These are phyloP conservation scores for Helarctos malayanus DNA, from an alignment of 2,797 vertebrate genomes.

Conservation along the genomic window DNA sequence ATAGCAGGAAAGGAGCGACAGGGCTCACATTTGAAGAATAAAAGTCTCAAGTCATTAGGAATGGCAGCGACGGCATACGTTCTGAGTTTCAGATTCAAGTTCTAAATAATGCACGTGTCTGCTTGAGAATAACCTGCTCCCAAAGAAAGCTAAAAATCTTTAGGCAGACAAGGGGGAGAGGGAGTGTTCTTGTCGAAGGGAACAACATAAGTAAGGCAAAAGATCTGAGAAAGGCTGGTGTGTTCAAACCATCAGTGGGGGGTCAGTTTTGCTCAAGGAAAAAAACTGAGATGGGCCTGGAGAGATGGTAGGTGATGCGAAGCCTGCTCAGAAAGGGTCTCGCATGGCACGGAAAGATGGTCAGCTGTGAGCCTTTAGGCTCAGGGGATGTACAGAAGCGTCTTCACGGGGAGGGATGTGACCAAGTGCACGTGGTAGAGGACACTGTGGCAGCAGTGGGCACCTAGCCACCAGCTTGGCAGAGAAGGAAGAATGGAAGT, in stretches of 20 bases:
- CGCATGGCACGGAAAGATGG: not conserved
- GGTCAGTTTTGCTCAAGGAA: conserved; percentile 7
- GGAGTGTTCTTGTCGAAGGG: not conserved
- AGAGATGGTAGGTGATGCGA: not conserved
- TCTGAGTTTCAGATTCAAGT: not conserved
- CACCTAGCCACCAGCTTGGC: conserved; percentile 39
- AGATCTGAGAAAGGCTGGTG: not conserved
- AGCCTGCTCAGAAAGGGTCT: not conserved
- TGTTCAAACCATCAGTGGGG: not conserved
- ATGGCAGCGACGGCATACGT: not conserved
- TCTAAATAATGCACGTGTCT: not conserved
- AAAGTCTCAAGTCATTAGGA: not conserved
- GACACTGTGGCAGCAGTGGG: not conserved
- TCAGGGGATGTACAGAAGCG: not conserved
- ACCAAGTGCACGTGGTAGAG: not conserved
- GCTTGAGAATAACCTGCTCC: conserved; percentile 58
- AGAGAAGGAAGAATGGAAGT: conserved; percentile 20
- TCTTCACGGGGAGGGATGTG: not conserved
- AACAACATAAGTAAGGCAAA: not conserved
- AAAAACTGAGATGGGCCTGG: not conserved
- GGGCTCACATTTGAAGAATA: not conserved
- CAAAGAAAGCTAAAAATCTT: conserved; percentile 73
- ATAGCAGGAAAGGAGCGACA: not conserved
- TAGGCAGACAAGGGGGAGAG: not conserved
- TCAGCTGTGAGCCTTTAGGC: not conserved